phyloP scores from a whole-genome alignment of 2,113 vertebrate species.

The Promerops cafer region DNA sequence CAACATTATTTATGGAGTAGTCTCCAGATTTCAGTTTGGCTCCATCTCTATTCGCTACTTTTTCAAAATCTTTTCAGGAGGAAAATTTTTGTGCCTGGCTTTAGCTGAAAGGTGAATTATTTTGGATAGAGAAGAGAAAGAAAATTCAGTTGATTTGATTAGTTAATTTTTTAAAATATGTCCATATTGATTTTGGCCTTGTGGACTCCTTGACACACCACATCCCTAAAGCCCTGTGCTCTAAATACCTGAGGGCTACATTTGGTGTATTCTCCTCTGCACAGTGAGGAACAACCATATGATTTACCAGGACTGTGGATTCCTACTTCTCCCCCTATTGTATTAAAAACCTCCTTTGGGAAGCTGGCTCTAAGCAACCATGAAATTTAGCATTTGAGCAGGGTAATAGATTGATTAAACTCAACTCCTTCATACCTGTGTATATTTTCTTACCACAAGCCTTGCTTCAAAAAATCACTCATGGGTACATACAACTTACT shows the following conservation, averaged over 20 bases:
- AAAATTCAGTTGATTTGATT: neutral
- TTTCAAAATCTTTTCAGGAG: neutral
- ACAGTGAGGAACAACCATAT: accelerated
- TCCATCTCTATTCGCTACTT: neutral
- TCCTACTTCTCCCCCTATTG: neutral
- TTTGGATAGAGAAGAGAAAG: neutral
- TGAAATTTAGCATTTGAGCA: neutral
- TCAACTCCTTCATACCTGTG: neutral
- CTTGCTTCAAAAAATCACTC: neutral
- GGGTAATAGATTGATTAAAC: neutral
- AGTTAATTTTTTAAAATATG: neutral
- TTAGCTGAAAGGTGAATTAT: neutral
- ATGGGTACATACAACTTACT: neutral
- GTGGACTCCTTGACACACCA: neutral
- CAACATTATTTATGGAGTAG: neutral
- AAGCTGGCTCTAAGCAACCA: neutral
- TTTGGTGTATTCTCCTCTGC: neutral
- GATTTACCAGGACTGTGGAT: neutral
- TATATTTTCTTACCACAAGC: neutral
- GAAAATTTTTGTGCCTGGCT: neutral
- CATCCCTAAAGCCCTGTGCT: neutral
- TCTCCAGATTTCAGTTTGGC: neutral
- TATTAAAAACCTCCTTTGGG: neutral
- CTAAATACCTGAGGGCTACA: neutral
- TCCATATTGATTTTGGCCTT: neutral